These are phyloP conservation scores for Synergus laeviventris DNA, from an alignment of 2,888 invertebrate species.

Conservation along the genomic window DNA sequence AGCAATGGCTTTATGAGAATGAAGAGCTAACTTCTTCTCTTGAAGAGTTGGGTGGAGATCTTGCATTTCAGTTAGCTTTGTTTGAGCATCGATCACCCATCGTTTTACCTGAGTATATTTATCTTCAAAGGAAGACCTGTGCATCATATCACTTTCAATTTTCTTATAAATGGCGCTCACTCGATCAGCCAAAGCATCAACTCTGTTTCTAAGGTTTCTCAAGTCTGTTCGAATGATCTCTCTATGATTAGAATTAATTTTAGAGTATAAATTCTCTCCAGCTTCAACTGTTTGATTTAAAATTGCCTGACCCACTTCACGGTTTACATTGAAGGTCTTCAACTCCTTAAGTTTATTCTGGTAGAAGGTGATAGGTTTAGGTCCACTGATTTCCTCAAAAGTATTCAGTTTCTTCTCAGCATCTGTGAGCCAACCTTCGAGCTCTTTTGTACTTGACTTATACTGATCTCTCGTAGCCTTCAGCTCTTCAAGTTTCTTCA, in stretches of 20 bases:
- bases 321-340: conserved; percentile 84
- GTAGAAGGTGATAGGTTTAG: conserved; percentile 82
- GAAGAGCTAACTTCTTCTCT: conserved; percentile 92
- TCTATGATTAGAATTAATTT: conserved; percentile 91
- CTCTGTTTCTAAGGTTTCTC: conserved; percentile 86
- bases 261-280: conserved; percentile 92
- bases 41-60: conserved; percentile 88
- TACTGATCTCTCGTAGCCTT: conserved; percentile 85
- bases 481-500: conserved; percentile 85
- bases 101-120: conserved; percentile 88
- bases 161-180: conserved; percentile 90
- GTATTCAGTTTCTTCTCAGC: conserved; percentile 86
- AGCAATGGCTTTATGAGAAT: conserved; percentile 86
- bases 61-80: conserved; percentile 84
- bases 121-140: conserved; percentile 95
- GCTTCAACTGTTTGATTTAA: conserved; percentile 89
- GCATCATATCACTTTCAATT: conserved; percentile 92
- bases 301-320: conserved; percentile 87
- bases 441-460: conserved; percentile 81
- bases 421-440: conserved; percentile 87
- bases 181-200: conserved; percentile 90
- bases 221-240: conserved; percentile 90
- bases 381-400: conserved; percentile 85
- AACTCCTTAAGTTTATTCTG: conserved; percentile 87
- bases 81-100: conserved; percentile 90